Evolutionary conservation across 2,797 vertebrate species (phyloP).

Genomic region (Gila robusta): DNA sequence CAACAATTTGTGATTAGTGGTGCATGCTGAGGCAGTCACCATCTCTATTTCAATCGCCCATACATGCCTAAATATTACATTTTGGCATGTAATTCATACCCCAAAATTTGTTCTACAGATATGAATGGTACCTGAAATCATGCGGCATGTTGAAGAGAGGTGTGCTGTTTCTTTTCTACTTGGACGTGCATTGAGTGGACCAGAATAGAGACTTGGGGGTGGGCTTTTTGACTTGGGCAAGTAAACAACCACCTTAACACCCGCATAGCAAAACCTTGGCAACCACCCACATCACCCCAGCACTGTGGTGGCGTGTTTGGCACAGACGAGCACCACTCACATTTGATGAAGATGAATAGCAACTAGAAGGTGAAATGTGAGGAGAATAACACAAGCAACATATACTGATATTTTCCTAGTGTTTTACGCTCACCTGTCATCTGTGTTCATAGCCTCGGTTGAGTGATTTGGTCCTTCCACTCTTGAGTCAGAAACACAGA

Average conservation of each 20-base stretch:
- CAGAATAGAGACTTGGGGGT: constrained; percentile 30
- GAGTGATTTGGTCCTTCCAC: constrained; percentile 18
- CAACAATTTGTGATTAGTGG: background rate
- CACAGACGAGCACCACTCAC: background rate
- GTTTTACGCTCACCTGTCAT: constrained; percentile 32
- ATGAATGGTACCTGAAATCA: background rate
- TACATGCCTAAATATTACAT: background rate
- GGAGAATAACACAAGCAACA: background rate
- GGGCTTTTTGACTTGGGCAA: constrained; percentile 17
- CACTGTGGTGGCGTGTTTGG: constrained; percentile 20
- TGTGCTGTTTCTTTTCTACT: background rate
- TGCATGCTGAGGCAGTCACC: background rate
- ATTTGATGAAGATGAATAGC: background rate
- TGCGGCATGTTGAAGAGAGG: background rate
- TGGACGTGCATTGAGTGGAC: background rate
- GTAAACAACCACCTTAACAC: constrained; percentile 26
- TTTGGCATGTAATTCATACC: background rate
- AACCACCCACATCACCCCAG: background rate
- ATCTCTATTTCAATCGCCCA: background rate
- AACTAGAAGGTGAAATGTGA: constrained; percentile 2
- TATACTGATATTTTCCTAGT: constrained; percentile 4
- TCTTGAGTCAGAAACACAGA: constrained; percentile 42
- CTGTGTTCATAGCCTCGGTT: constrained; percentile 11
- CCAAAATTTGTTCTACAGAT: background rate
- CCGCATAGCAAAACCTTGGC: constrained; percentile 3